These are phyloP conservation scores for Lordiphosa mommai DNA, from an alignment of 1,140 invertebrate species.

Conservation along the genomic window DNA sequence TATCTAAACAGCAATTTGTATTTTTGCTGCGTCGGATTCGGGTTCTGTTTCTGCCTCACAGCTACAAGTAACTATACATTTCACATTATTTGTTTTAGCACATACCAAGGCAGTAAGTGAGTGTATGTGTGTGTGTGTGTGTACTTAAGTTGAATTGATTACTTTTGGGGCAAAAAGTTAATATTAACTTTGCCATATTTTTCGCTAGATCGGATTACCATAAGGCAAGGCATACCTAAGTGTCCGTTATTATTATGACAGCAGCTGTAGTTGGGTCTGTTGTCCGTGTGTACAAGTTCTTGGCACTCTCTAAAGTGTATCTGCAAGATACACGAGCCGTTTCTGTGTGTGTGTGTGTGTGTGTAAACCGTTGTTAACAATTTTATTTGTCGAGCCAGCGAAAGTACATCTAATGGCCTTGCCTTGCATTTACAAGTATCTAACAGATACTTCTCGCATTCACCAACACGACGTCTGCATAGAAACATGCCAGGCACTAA, in stretches of 20 bases:
- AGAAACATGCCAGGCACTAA: no score
- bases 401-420: conserved; percentile 9
- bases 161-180: conserved; percentile 46
- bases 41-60: conserved; percentile 10
- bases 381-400: conserved; percentile 1
- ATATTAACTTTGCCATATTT: conserved; percentile 53
- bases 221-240: neutral
- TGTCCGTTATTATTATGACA: neutral
- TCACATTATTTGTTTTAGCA: conserved; percentile 31
- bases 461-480: no score
- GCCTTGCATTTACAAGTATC: neutral
- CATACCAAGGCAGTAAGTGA: conserved; percentile 21
- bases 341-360: neutral
- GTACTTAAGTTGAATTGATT: conserved; percentile 48
- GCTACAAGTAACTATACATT: conserved; percentile 45
- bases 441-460: neutral
- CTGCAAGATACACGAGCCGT: no score
- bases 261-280: neutral
- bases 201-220: conserved; percentile 46
- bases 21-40: conserved; percentile 32
- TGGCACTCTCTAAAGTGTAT: no score
- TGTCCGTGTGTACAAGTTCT: no score
- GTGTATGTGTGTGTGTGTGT: conserved; percentile 20
- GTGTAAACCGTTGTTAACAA: conserved; percentile 1
- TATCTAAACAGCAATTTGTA: conserved; percentile 40